phyloP scores from a whole-genome alignment of 92 coral and sea anemone species.

The Phenganax marumi region DNA sequence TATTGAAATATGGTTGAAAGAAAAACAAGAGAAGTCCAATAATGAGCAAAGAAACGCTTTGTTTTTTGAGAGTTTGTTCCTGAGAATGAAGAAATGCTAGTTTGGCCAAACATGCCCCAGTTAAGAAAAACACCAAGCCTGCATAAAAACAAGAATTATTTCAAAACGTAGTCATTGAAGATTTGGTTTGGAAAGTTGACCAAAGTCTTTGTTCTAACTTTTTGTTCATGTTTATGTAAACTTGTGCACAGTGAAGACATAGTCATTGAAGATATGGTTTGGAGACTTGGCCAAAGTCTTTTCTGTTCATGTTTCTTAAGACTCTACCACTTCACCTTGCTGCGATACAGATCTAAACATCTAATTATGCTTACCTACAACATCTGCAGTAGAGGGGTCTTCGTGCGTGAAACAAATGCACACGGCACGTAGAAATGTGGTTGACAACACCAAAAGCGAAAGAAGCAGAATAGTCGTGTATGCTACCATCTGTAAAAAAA shows the following conservation, averaged over 20 bases:
- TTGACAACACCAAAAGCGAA: not conserved
- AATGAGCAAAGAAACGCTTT: conserved; percentile 6
- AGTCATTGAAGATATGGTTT: too few species aligned
- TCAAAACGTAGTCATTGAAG: not conserved
- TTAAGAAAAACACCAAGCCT: conserved; percentile 18
- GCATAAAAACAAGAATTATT: not conserved
- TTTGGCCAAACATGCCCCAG: conserved; percentile 17
- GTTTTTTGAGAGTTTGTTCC: conserved; percentile 8
- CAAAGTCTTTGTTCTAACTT: not conserved
- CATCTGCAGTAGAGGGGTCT: conserved; percentile 20
- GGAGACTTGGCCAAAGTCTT: too few species aligned
- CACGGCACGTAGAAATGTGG: conserved; percentile 4
- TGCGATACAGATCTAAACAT: too few species aligned
- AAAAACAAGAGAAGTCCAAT: conserved; percentile 10
- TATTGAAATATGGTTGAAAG: conserved; percentile 19
- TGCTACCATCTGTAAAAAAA: not conserved
- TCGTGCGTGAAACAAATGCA: not conserved
- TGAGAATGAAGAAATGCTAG: conserved; percentile 21
- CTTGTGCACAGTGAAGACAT: too few species aligned
- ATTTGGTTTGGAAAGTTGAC: not conserved
- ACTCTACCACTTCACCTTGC: too few species aligned
- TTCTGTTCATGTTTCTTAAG: too few species aligned
- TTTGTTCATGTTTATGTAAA: not conserved
- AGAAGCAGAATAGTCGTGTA: not conserved
- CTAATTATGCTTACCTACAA: conserved; percentile 12